These are phyloP conservation scores for Chelmon rostratus DNA, from an alignment of 2,797 vertebrate species.

Conservation along the genomic window DNA sequence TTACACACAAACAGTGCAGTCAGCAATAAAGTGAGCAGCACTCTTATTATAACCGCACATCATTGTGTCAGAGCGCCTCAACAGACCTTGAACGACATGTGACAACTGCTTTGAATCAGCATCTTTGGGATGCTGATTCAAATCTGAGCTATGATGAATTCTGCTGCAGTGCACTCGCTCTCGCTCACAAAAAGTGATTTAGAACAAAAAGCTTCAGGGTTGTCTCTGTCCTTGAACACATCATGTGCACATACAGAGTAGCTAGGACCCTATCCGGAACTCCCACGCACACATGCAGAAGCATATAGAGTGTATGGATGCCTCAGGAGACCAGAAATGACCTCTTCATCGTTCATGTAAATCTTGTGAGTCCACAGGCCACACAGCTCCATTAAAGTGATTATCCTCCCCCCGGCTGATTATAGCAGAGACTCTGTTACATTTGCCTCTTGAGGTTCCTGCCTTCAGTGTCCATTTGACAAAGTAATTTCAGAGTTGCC, in stretches of 20 bases:
- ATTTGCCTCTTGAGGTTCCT: conserved; percentile 2
- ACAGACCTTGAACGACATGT: conserved; percentile 36
- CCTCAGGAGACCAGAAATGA: conserved; percentile 21
- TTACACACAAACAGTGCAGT: not conserved
- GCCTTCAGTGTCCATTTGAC: conserved; percentile 24
- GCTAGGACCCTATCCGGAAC: conserved; percentile 2
- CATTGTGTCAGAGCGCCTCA: not conserved
- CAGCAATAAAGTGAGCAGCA: conserved; percentile 24
- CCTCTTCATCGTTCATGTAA: not conserved
- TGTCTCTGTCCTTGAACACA: conserved; percentile 16
- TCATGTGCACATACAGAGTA: not conserved
- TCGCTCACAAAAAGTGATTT: not conserved
- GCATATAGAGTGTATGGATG: not conserved
- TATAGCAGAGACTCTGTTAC: conserved; percentile 9
- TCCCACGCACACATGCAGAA: not conserved
- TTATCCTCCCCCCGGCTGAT: conserved; percentile 27
- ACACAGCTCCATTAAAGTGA: conserved; percentile 24
- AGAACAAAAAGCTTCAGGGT: conserved; percentile 8
- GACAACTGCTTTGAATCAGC: conserved; percentile 28
- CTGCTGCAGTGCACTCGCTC: conserved; percentile 12
- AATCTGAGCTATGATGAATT: conserved; percentile 1
- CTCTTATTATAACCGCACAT: conserved; percentile 11
- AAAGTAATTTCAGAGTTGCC: conserved; percentile 21
- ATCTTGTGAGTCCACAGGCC: conserved; percentile 4
- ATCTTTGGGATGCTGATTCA: conserved; percentile 30